Base-by-base conservation (phyloP, 2,113 vertebrate genomes). In the Megaleporinus macrocephalus region DNA sequence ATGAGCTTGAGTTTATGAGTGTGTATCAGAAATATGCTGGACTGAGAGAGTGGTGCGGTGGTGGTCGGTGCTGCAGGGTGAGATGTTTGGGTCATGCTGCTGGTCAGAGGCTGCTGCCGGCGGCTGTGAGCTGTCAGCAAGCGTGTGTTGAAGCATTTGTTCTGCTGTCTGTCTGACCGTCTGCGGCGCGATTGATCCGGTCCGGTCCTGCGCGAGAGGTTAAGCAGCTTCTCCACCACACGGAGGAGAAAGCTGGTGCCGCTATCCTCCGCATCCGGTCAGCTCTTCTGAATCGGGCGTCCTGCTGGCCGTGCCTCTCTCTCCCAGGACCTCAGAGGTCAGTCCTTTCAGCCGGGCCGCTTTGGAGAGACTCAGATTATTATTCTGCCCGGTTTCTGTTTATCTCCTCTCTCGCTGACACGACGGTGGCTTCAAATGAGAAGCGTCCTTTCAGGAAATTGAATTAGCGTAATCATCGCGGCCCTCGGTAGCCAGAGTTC, bases 281-380 rank as follows among this genome's bases (percentile, higher is more conserved):
- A 16, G 49, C 2, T 15, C 18, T 51, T 55, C 14, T 55, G 53
- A 20, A 22, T 22, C 53, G 44, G 78, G 33, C 33, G 22, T 62
- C 47, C 18, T 51, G 6, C n/a, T n/a, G n/a, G n/a, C 12, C 3
- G 4, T 9, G 47, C 24, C 62, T 44, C 59, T 57, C 59, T 57
- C 79, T 75, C 70, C n/a, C 72, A 76, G 72, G 72, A 82, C 80
- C 63, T 59, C 47, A 0, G 20, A 74, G 80, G 72, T 82, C 73
- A 47, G 15, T 66, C 27, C 73, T 73, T 55, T 59, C 63, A 22
- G 15, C 22, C 41, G 0, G 30, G 24, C 18, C 10, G 3, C 57
- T n/a, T 30, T 66, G 5, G n/a, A 73, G 26, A 29, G 57, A 71
- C 72, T 36, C n/a, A 73, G 79, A 62, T 55, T 78, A 59, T 81